A percentile compares a stretch with the other conserved stretches of the same genome.
Evolutionary conservation across 2,797 vertebrate genomes (phyloP).

Genomic region (Poeciliopsis gracilis): DNA sequence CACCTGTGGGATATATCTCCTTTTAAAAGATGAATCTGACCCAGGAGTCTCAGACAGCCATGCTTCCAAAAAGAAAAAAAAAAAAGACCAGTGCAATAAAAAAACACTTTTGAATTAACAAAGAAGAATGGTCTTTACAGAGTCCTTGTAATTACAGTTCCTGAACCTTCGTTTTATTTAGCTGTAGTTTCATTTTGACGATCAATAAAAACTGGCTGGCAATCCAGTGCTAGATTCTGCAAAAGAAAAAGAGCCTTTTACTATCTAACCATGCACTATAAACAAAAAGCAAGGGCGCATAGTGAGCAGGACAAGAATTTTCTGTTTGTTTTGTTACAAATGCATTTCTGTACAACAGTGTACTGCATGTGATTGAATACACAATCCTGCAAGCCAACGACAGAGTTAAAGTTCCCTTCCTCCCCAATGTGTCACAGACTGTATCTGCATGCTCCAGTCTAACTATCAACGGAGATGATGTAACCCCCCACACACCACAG

Average conservation of each 20-base stretch:
- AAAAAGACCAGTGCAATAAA: background rate
- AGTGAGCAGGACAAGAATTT: background rate
- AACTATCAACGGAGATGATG: slow-evolving; percentile 37
- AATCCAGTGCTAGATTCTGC: background rate
- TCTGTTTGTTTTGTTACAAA: slow-evolving; percentile 1
- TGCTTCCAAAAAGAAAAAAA: background rate
- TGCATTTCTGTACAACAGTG: background rate
- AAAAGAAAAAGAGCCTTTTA: background rate
- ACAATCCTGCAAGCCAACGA: slow-evolving; percentile 5
- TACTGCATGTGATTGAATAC: background rate
- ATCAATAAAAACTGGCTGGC: slow-evolving; percentile 11
- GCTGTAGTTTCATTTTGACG: slow-evolving; percentile 27
- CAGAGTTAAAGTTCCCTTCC: slow-evolving; percentile 12
- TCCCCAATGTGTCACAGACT: slow-evolving; percentile 23
- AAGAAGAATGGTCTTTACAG: background rate
- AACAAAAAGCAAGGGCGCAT: slow-evolving; percentile 19
- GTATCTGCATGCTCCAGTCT: slow-evolving; percentile 30
- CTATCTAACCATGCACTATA: background rate
- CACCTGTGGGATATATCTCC: slow-evolving; percentile 34
- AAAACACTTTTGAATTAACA: background rate
- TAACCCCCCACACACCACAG: slow-evolving; percentile 44
- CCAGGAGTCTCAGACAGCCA: background rate
- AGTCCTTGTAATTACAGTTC: background rate
- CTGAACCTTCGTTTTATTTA: slow-evolving; percentile 37
- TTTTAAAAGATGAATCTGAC: slow-evolving; percentile 19